Evolutionary conservation across 2,797 vertebrate genomes (phyloP), one percentile per base, ranked within the genome.

Genomic region (Anguilla megastoma): DNA sequence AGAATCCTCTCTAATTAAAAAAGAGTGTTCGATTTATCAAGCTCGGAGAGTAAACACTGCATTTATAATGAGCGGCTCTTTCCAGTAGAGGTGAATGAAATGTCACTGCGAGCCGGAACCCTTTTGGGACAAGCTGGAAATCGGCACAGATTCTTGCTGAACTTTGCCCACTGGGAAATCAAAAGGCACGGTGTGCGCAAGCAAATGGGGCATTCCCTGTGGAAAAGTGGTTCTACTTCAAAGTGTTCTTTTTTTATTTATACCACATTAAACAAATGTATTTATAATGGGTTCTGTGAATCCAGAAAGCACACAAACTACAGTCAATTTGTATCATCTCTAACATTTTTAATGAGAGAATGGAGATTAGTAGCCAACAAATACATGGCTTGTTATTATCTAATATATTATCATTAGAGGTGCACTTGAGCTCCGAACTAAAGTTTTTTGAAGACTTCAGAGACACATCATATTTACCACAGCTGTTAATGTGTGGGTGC

Each of bases 1-100:
- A 9, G 21, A 50, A 86, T 82, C 79, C 79, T 21, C 41, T 82
- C 79, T 82, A 69, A 86, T 74, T 56, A 84, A 84, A 54, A 52
- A 54, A 58, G 30, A 12, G 50, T 8, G 84, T 56, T 85, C 33
- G 33, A 85, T 85, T 85, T 58, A 60, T 58, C 52, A 60, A 14
- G 12, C 27, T 52, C 14, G 2, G 69, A 24, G 24, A 45, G 52
- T 69, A 88, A 88, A 85, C 69, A 88, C 41, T n/a, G 41, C 66
- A 36, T 76, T 71, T 63, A 21, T 50, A 41, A 88, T 36, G 48
- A 54, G 21, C 30, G 18, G 30, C 30, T 74, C 52, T 60, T 76
- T 69, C 18, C 56, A 58, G 14, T 60, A 8, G 86, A 66, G 58
- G 45, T 63, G 30, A 84, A 71, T 3, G 27, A 84, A 63, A 66